phyloP scores from a whole-genome alignment of 1,140 invertebrate genomes.

The Homalodisca vitripennis region DNA sequence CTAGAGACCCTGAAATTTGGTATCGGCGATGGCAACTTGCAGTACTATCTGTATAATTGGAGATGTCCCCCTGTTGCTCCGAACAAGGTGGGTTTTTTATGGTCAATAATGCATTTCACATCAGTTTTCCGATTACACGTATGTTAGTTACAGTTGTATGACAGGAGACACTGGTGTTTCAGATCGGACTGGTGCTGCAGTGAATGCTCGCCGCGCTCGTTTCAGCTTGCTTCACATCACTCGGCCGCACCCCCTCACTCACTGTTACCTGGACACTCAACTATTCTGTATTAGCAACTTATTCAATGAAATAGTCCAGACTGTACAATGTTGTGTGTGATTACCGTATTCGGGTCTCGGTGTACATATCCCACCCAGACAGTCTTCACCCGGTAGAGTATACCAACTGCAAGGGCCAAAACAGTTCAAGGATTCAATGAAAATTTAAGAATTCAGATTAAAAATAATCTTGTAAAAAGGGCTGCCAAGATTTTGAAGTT shows the following conservation, averaged over 20 bases:
- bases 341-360: no score
- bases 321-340: no score
- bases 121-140: neutral
- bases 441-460: no score
- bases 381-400: no score
- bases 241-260: neutral
- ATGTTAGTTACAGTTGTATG: neutral
- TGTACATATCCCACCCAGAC: no score
- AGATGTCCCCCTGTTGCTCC: slow-evolving; percentile 90
- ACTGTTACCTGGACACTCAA: no score
- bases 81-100: slow-evolving; percentile 53
- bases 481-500: no score
- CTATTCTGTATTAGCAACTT: no score
- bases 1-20: slow-evolving; percentile 96
- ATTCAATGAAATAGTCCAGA: no score
- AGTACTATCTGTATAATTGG: slow-evolving; percentile 99
- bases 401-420: no score
- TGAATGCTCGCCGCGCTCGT: neutral
- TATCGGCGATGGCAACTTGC: slow-evolving; percentile 97
- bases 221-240: neutral
- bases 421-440: no score
- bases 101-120: neutral
- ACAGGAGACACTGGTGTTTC: neutral
- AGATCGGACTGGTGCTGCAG: slow-evolving; percentile 21
- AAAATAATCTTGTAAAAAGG: no score